phyloP scores from a whole-genome alignment of 2,113 vertebrate species.

The Cepphus grylle region DNA sequence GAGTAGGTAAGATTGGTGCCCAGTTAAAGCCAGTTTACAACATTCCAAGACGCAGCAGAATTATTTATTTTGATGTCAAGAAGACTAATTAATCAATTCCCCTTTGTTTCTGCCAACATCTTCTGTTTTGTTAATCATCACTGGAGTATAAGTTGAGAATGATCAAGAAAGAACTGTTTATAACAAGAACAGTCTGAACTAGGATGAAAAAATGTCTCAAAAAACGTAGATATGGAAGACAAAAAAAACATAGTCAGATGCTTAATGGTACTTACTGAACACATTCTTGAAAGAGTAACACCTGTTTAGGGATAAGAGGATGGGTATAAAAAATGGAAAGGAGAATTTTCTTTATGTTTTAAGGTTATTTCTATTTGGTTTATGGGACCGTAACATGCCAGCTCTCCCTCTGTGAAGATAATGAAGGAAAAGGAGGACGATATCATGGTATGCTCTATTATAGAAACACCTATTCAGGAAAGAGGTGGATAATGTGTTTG shows the following conservation, averaged over 20 bases:
- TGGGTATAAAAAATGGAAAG: background rate
- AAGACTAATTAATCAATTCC: background rate
- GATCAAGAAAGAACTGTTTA: background rate
- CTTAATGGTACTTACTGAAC: background rate
- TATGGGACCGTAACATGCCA: background rate
- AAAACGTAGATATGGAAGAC: background rate
- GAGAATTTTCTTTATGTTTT: background rate
- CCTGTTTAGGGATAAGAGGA: background rate
- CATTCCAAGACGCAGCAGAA: background rate
- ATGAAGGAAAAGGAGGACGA: background rate
- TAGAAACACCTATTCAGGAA: background rate
- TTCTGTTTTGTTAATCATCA: background rate
- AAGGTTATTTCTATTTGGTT: background rate
- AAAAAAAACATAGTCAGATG: background rate
- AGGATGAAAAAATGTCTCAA: background rate
- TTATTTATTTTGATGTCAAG: background rate
- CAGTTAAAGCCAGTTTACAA: background rate
- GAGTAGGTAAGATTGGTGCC: background rate
- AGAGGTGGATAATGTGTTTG: background rate
- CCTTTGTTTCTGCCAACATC: background rate
- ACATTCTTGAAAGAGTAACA: background rate
- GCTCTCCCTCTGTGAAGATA: background rate
- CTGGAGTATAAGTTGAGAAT: background rate
- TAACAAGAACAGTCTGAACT: background rate
- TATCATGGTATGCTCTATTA: background rate